Base-by-base conservation (phyloP, 2,888 invertebrate genomes). In the Euplagia quadripunctaria region DNA sequence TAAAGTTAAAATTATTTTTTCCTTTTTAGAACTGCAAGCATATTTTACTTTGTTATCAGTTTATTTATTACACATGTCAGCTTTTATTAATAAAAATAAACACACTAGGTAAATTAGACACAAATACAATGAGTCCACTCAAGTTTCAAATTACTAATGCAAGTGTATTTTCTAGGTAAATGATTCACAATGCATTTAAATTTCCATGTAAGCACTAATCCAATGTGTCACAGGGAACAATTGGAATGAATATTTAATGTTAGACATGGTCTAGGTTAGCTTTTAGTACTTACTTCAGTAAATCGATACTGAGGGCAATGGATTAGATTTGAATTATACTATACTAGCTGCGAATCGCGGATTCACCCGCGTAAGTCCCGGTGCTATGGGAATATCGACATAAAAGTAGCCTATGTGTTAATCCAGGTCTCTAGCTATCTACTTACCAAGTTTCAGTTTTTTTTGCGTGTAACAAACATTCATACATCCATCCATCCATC, bases 131-230 rank as follows among this genome's bases (percentile, higher is more conserved):
- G 64, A 41, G 9, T 43, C 3, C 42, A 63, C 14, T 43, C 51
- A 51, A 61, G 71, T 42, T 82, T 78, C 71, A 65, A 73, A 76
- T 82, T 78, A 83, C 69, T 75, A 83, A 83, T 84, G 69, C 83
- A 83, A 49, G 11, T 79, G 61, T 73, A 76, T 74, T 81, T 81
- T 78, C 82, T 73, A 65, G 66, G 78, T 81, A 78, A 82, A 80
- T 90, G 90, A 90, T 79, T 89, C 90, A 90, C 73, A 77, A 68
- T 81, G 73, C 81, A 82, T 84, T 89, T 85, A 81, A 81, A 85
- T 70, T 89, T 85, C 82, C 82, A 85, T 70, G 75, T 81, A 74
- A 79, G 73, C 68, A 71, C 71, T 75, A 81, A 73, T 79, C 52
- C 70, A 79, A 80, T 77, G 76, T 84, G 86, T 85, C 84, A 76